Percentiles rank a stretch among this genome's conserved stretches.
These are phyloP conservation scores for Homalodisca vitripennis DNA, from an alignment of 1,140 invertebrate genomes.

Conservation along the genomic window DNA sequence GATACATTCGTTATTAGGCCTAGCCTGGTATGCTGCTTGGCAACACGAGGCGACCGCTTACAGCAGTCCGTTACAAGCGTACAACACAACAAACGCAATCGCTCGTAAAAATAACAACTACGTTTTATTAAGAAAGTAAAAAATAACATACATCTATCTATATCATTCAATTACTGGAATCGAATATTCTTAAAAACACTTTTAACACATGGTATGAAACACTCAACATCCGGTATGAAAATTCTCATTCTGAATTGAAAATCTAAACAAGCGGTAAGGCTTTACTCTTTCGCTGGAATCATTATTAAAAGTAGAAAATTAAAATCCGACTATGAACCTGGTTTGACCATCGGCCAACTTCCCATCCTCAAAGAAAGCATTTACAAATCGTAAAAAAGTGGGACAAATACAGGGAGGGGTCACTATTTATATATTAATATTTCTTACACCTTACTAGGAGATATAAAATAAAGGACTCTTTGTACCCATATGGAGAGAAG, in stretches of 20 bases:
- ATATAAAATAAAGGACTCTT: slow-evolving; percentile 35
- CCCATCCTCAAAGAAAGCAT: slow-evolving; percentile 22
- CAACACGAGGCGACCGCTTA: slow-evolving; percentile 30
- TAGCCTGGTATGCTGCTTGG: slow-evolving; percentile 17
- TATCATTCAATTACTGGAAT: slow-evolving; percentile 32
- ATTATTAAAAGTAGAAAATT: slow-evolving; percentile 35
- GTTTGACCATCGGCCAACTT: background rate
- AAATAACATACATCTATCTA: slow-evolving; percentile 31
- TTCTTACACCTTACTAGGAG: slow-evolving; percentile 31
- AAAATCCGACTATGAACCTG: slow-evolving; percentile 26
- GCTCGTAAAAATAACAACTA: slow-evolving; percentile 32
- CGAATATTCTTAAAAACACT: slow-evolving; percentile 29
- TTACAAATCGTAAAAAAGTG: slow-evolving; percentile 34
- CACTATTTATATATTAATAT: slow-evolving; percentile 34
- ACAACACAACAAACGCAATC: slow-evolving; percentile 34
- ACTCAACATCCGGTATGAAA: slow-evolving; percentile 33
- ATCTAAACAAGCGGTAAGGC: slow-evolving; percentile 34
- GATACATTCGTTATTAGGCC: slow-evolving; percentile 32
- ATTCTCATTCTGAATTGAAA: slow-evolving; percentile 29
- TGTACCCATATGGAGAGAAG: slow-evolving; percentile 34
- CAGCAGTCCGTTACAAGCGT: slow-evolving; percentile 31
- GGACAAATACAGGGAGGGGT: slow-evolving; percentile 29
- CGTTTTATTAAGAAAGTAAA: slow-evolving; percentile 30
- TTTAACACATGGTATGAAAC: slow-evolving; percentile 28
- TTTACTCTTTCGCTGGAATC: slow-evolving; percentile 25